Evolutionary conservation across 2,797 vertebrate species (phyloP), one percentile per base, ranked within the genome.

Genomic region (Dromococcyx pavoninus): DNA sequence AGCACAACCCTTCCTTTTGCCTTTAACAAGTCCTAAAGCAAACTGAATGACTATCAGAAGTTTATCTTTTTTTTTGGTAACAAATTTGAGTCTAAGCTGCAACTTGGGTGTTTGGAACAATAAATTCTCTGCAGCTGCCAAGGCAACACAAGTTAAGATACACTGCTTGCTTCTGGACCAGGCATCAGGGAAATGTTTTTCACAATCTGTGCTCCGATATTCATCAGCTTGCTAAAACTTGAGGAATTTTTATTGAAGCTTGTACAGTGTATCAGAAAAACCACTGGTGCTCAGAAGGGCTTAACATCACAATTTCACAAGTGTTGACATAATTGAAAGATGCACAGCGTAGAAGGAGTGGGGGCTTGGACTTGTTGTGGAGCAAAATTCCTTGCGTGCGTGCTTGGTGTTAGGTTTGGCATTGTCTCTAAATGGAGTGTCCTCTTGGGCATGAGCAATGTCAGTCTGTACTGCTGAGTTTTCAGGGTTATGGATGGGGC

Each of bases 221-320:
- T 76, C 57, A 83, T 90, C 79, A 43, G 6, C 13, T 23, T 81
- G 56, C 66, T 88, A 67, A 88, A 53, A 90, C 54, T 78, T 54
- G n/a, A 94, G 48, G 65, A 67, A 12, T 89, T 95, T 96, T 84
- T 83, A 79, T 9, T 74, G 73, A 91, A 89, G 69, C 74, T 86
- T 91, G 24, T 83, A 39, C 23, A 88, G 57, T 22, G 7, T 48
- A 84, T 89, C 69, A 94, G 81, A 64, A 91, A 96, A 96, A 83
- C 35, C 17, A 17, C 17, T 44, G 84, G 54, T 94, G 88, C 82
- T 86, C 73, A 71, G 79, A 93, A 69, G 46, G 58, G 85, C 79
- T 88, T 88, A 54, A 67, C 80, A 89, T 81, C 78, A 86, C 57
- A 75, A 27, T 89, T 96, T 91, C 39, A 43, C 41, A 43, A 67